Evolutionary conservation across 2,888 invertebrate genomes (phyloP).

Genomic region (Callosobruchus maculatus): DNA sequence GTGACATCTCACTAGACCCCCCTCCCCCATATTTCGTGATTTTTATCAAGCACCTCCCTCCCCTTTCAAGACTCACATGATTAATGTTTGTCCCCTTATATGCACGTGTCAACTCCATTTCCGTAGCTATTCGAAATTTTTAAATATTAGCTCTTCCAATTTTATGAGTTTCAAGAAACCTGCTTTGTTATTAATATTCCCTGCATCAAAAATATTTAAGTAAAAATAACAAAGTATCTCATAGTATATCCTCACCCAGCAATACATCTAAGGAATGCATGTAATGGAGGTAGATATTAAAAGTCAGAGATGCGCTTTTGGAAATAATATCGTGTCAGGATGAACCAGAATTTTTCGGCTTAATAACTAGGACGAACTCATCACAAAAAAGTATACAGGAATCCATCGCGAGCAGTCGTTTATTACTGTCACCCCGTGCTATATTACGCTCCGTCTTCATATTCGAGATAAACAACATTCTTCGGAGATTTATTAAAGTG

Average conservation of each 20-base stretch:
- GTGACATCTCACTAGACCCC: no score
- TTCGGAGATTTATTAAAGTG: conserved; percentile 10
- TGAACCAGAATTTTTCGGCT: not conserved
- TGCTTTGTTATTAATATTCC: no score
- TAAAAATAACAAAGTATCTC: not conserved
- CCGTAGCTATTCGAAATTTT: no score
- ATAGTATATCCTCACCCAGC: not conserved
- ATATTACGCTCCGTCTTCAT: not conserved
- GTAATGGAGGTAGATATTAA: not conserved
- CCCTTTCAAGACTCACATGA: no score
- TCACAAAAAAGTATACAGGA: not conserved
- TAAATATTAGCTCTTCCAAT: no score
- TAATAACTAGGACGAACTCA: not conserved
- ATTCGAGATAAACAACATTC: conserved; percentile 7
- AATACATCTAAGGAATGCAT: not conserved
- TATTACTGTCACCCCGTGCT: not conserved
- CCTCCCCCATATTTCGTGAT: no score
- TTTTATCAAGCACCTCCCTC: no score
- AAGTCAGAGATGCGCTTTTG: not conserved
- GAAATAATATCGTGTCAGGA: not conserved
- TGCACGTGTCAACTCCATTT: no score
- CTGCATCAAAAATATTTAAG: not conserved
- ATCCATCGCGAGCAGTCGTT: not conserved
- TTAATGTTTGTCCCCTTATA: no score
- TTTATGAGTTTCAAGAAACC: no score